phyloP scores from a whole-genome alignment of 2,797 vertebrate genomes.

The Microctenopoma steveboyesi region DNA sequence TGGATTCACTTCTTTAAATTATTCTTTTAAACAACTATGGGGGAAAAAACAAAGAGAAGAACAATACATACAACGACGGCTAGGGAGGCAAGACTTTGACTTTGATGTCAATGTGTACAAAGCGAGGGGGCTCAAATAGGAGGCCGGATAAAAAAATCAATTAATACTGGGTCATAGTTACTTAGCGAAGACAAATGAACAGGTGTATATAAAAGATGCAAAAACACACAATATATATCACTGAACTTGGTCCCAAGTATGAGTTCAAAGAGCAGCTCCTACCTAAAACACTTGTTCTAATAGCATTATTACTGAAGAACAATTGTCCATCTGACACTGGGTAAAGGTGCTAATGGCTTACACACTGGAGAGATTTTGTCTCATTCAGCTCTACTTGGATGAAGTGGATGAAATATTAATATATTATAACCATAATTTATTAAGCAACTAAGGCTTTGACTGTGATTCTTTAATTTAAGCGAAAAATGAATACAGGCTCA shows the following conservation, averaged over 20 bases:
- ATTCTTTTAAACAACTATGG: constrained; percentile 6
- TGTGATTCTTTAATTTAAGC: constrained; percentile 45
- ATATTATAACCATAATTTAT: constrained; percentile 36
- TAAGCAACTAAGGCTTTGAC: constrained; percentile 28
- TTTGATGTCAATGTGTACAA: constrained; percentile 45
- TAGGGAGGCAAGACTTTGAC: constrained; percentile 27
- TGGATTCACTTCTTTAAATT: constrained; percentile 9
- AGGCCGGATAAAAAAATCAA: constrained; percentile 49
- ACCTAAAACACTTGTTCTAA: constrained; percentile 48
- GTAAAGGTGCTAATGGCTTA: constrained; percentile 46
- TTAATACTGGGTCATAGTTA: constrained; percentile 47
- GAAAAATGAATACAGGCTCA: constrained; percentile 43
- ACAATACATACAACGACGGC: constrained; percentile 19
- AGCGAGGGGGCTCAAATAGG: constrained; percentile 29
- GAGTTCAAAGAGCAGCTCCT: constrained; percentile 50
- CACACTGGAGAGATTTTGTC: constrained; percentile 31
- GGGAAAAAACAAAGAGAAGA: constrained; percentile 26
- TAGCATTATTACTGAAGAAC: constrained; percentile 33
- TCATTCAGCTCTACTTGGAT: constrained; percentile 35
- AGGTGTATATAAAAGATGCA: constrained; percentile 15
- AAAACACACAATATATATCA: constrained; percentile 18
- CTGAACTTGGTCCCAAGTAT: constrained; percentile 30
- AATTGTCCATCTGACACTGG: constrained; percentile 26
- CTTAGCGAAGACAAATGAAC: constrained; percentile 38
- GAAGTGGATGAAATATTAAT: constrained; percentile 32